Percentiles rank a stretch among this genome's conserved stretches.
Evolutionary conservation across 2,888 invertebrate genomes (phyloP).

Genomic region (Thymelicus lineola): DNA sequence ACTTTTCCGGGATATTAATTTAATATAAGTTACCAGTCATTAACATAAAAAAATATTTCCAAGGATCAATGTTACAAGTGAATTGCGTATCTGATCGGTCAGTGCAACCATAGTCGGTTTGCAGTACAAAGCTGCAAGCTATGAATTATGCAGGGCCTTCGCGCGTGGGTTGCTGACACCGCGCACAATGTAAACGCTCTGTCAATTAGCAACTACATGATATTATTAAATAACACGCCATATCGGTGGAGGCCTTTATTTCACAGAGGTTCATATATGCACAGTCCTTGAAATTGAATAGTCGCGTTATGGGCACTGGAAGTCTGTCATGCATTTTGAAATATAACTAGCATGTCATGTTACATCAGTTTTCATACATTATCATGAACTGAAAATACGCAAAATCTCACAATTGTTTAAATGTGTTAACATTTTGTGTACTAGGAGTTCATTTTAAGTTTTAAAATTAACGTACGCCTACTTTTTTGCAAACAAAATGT

Average conservation of each 20-base stretch:
- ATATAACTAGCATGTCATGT: background rate
- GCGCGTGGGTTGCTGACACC: constrained; percentile 67
- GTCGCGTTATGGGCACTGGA: background rate
- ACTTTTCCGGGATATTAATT: too few relatives aligned
- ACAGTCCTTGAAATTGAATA: background rate
- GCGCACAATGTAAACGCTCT: constrained; percentile 39
- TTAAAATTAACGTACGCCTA: too few relatives aligned
- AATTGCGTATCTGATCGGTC: constrained; percentile 17
- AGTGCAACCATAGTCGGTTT: constrained; percentile 19
- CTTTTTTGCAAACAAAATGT: too few relatives aligned
- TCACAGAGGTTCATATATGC: background rate
- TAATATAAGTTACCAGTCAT: background rate
- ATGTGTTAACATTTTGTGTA: too few relatives aligned
- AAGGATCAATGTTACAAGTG: constrained; percentile 19
- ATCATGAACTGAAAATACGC: too few relatives aligned
- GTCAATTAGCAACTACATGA: constrained; percentile 46
- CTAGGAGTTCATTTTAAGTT: too few relatives aligned
- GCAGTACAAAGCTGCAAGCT: constrained; percentile 37
- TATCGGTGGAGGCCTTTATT: constrained; percentile 3
- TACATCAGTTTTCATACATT: too few relatives aligned
- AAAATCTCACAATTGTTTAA: too few relatives aligned
- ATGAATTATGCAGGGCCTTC: constrained; percentile 73
- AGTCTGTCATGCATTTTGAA: background rate
- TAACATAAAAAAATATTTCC: background rate
- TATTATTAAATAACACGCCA: constrained; percentile 23